These are phyloP conservation scores for Byasa hedistus DNA, from an alignment of 2,888 invertebrate species.

Conservation along the genomic window DNA sequence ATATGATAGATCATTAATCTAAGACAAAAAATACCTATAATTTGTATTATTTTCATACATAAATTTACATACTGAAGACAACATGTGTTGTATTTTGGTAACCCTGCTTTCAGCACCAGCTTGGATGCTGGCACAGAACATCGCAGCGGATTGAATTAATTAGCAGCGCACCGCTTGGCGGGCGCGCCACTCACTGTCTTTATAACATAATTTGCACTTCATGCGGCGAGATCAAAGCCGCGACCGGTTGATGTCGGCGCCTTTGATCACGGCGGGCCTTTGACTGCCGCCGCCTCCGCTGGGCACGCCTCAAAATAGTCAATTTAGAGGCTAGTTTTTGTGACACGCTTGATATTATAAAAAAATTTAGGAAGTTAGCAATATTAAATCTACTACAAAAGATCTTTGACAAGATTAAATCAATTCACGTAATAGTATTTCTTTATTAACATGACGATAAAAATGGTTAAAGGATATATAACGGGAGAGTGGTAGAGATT, in stretches of 20 bases:
- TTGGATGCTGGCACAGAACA: conserved; percentile 35
- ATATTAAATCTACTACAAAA: not conserved
- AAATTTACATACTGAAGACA: not conserved
- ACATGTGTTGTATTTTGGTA: not conserved
- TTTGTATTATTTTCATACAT: not conserved
- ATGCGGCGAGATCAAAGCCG: conserved; percentile 77
- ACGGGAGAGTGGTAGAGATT: too few relatives aligned
- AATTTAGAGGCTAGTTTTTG: conserved; percentile 71
- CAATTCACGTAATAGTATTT: not conserved
- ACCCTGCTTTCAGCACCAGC: conserved; percentile 29
- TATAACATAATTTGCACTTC: conserved; percentile 81
- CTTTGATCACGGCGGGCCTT: conserved; percentile 77
- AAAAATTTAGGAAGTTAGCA: not conserved
- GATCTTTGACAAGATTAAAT: not conserved
- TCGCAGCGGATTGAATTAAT: conserved; percentile 69
- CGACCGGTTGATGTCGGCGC: conserved; percentile 71
- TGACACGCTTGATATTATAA: conserved; percentile 34
- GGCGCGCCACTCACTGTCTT: conserved; percentile 75
- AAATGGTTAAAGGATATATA: too few relatives aligned
- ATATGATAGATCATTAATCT: not conserved
- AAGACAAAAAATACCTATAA: not conserved
- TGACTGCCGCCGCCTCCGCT: conserved; percentile 72
- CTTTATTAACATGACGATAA: too few relatives aligned
- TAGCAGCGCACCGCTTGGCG: conserved; percentile 66
- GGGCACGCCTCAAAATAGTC: conserved; percentile 75